Evolutionary conservation across 2,888 invertebrate genomes (phyloP), one percentile per base, ranked within the genome.

Genomic region (Habroteleia sp.): DNA sequence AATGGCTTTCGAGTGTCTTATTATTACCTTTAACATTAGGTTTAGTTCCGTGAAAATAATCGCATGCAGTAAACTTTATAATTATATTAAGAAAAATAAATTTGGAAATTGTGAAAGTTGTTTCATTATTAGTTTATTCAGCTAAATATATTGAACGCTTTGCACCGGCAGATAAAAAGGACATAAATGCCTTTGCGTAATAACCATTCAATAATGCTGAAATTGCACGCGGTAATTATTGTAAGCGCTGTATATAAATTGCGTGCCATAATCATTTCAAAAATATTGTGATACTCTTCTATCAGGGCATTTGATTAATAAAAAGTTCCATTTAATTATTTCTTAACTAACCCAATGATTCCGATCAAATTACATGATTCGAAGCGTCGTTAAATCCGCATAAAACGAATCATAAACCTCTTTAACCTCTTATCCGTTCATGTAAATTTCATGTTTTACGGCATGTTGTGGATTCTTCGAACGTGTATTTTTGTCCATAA

Each of bases 401-500:
- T 73, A 65, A 72, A 72, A 72, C 17, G 41, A 3, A 11, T 7
- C 46, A 17, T 71, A 71, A 71, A 71, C 37, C 41, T 42, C 33
- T 4, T 27, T 14, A 23, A 11, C 39, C 56, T 48, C 41, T 63
- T 35, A 71, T 48, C 33, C 48, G 48, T 31, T 0, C 58, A 35
- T 72, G 56, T 72, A 63, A 72, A 72, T 65, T 65, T 48, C 48
- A 16, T 48, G 56, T 65, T 72, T 72, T 72, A 72, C 50, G 46
- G 41, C 33, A 48, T 72, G 72, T 72, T 25, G 56, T 29, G 72
- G 63, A 72, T 72, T 72, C 72, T 17, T 48, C 72, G 29, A 50
- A 48, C 56, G 42, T 63, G 72, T 65, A 65, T 72, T 65, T 72
- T 35, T 65, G 65, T 65, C 72, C 50, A 72, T 72, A 72, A 72